Percentiles rank a stretch among this genome's conserved stretches.
phyloP scores from a whole-genome alignment of 2,113 vertebrate genomes.

The Amblyornis subalaris region DNA sequence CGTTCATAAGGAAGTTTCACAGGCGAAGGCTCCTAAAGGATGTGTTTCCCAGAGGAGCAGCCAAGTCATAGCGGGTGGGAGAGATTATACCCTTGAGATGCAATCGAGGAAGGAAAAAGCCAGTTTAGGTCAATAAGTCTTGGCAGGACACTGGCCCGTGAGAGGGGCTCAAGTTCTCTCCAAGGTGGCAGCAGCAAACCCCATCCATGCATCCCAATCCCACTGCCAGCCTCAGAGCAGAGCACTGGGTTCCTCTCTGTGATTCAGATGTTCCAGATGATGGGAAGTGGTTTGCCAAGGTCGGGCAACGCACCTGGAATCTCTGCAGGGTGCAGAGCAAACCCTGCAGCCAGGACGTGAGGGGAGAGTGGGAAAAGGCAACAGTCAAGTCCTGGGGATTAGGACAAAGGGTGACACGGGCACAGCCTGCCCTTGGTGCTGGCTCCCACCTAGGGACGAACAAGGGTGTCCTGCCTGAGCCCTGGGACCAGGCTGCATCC shows the following conservation, averaged over 20 bases:
- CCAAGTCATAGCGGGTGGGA: rapidly evolving
- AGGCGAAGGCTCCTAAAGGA: background rate
- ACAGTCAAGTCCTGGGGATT: rapidly evolving
- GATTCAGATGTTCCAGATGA: background rate
- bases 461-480: rapidly evolving
- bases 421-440: background rate
- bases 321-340: background rate
- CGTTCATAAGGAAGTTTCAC: background rate
- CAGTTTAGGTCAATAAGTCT: background rate
- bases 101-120: background rate
- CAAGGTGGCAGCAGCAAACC: background rate
- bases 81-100: background rate
- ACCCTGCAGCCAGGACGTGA: rapidly evolving
- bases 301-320: background rate
- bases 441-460: rapidly evolving
- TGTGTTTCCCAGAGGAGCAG: background rate
- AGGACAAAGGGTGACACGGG: rapidly evolving
- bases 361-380: rapidly evolving
- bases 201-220: background rate
- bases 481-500: rapidly evolving
- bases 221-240: background rate
- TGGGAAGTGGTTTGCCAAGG: background rate
- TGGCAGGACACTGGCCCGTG: rapidly evolving
- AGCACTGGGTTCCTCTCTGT: rapidly evolving
- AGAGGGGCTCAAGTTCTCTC: background rate